phyloP scores from a whole-genome alignment of 2,888 invertebrate species.

The Zygaena filipendulae region DNA sequence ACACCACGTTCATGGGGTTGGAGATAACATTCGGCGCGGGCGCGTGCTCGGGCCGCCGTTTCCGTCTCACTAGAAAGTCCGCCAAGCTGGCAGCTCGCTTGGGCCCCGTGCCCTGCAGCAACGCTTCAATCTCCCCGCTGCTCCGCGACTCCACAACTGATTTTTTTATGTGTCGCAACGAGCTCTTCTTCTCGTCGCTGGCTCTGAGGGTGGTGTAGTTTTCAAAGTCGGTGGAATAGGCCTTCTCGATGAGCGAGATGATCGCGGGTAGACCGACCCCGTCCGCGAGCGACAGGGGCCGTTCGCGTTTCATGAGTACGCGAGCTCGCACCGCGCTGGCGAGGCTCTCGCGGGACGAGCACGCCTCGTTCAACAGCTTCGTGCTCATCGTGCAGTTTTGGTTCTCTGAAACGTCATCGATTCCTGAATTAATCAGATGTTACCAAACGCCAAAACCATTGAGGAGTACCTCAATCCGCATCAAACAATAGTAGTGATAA shows the following conservation, averaged over 20 bases:
- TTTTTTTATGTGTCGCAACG: constrained; percentile 23
- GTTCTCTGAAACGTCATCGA: constrained; percentile 34
- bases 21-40: constrained; percentile 30
- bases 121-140: constrained; percentile 28
- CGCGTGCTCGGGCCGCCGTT: constrained; percentile 16
- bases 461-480: too few relatives aligned
- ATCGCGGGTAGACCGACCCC: constrained; percentile 27
- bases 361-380: constrained; percentile 18
- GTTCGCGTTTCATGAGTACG: constrained; percentile 31
- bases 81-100: constrained; percentile 29
- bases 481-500: too few relatives aligned
- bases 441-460: too few relatives aligned
- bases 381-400: constrained; percentile 24
- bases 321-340: constrained; percentile 39
- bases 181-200: constrained; percentile 22
- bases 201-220: constrained; percentile 1
- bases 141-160: constrained; percentile 24
- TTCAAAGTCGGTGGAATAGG: constrained; percentile 32
- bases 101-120: constrained; percentile 24
- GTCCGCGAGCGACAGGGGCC: constrained; percentile 44
- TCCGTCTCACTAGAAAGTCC: constrained; percentile 18
- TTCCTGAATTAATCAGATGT: too few relatives aligned
- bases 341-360: constrained; percentile 34
- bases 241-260: constrained; percentile 29
- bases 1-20: constrained; percentile 34